phyloP scores from a whole-genome alignment of 2,888 invertebrate genomes.

The Polyommatus icarus region DNA sequence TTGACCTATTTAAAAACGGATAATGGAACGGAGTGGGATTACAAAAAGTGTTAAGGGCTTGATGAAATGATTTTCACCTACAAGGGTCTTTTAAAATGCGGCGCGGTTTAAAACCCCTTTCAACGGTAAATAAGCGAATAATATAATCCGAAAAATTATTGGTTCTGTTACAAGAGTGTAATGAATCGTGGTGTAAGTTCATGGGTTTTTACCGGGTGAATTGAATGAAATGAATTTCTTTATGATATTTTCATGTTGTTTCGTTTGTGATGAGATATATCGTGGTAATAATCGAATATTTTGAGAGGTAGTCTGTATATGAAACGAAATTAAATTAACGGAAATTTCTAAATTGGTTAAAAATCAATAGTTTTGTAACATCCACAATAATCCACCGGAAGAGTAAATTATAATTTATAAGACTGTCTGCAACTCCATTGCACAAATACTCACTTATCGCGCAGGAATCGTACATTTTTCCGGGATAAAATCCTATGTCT shows the following conservation, averaged over 20 bases:
- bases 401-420: too few species aligned
- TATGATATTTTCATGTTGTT: background rate
- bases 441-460: too few species aligned
- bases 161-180: background rate
- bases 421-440: too few species aligned
- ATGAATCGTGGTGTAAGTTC: background rate
- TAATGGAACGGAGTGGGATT: slow-evolving; percentile 28
- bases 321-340: too few species aligned
- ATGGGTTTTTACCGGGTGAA: background rate
- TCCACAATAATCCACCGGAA: too few species aligned
- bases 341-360: too few species aligned
- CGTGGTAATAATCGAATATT: too few species aligned
- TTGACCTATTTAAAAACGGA: slow-evolving; percentile 24
- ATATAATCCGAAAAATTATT: slow-evolving; percentile 12
- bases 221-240: background rate
- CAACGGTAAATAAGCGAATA: slow-evolving; percentile 9
- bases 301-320: too few species aligned
- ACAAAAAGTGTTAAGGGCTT: slow-evolving; percentile 22
- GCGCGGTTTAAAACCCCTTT: background rate
- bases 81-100: slow-evolving; percentile 22
- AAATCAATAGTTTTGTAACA: too few species aligned
- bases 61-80: slow-evolving; percentile 18
- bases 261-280: too few species aligned
- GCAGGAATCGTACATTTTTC: too few species aligned
- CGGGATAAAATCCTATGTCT: too few species aligned